These are phyloP conservation scores for Callyntrura sp. DNA, from an alignment of 2,888 invertebrate species.

Conservation along the genomic window DNA sequence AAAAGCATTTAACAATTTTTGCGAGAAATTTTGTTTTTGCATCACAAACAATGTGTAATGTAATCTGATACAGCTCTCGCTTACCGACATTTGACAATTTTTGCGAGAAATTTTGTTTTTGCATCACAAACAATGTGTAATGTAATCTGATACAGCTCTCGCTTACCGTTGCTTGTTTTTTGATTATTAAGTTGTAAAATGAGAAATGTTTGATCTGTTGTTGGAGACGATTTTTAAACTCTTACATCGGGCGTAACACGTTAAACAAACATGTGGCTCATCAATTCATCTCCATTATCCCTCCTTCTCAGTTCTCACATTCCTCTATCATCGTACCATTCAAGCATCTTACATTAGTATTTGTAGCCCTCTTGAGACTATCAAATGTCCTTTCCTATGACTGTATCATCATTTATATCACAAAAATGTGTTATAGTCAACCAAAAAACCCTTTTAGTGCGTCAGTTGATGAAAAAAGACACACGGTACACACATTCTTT, in stretches of 20 bases:
- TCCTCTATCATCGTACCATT: neutral
- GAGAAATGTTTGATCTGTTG: neutral
- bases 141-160: neutral
- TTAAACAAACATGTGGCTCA: neutral
- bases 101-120: neutral
- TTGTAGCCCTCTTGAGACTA: neutral
- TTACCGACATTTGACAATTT: neutral
- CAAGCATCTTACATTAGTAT: too few species aligned
- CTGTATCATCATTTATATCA: conserved; percentile 2
- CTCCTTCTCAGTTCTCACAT: neutral
- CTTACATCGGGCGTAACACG: neutral
- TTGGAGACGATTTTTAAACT: neutral
- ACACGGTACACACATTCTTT: neutral
- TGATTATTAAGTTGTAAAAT: neutral
- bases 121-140: neutral
- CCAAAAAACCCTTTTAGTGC: conserved; percentile 10
- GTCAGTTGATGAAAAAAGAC: neutral
- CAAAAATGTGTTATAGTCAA: neutral
- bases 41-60: neutral
- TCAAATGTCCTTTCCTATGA: neutral
- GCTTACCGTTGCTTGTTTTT: neutral
- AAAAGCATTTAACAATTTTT: neutral
- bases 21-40: neutral
- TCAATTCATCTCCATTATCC: neutral
- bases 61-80: neutral